These are phyloP conservation scores for Oreochromis grahami DNA, from an alignment of 2,797 vertebrate genomes.

Conservation along the genomic window DNA sequence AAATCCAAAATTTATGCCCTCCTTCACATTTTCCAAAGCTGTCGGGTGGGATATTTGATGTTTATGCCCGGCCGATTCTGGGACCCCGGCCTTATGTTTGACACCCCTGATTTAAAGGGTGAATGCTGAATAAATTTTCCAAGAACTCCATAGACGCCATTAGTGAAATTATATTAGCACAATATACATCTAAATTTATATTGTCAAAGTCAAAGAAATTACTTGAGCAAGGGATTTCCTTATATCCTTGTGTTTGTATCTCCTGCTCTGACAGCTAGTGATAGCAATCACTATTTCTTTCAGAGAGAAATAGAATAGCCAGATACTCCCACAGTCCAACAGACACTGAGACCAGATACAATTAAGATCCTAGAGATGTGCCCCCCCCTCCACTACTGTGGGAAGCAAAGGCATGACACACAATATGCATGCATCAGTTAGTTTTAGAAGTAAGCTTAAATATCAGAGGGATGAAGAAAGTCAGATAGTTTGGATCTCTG, in stretches of 20 bases:
- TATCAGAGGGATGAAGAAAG: constrained; percentile 8
- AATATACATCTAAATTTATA: not conserved
- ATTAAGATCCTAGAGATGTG: not conserved
- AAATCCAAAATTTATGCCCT: not conserved
- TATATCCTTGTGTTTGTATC: constrained; percentile 12
- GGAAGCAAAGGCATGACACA: not conserved
- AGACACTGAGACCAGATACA: not conserved
- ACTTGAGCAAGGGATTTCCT: not conserved
- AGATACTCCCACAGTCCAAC: constrained; percentile 4
- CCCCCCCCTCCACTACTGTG: not conserved
- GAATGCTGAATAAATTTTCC: not conserved
- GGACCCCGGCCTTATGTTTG: not conserved
- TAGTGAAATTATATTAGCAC: not conserved
- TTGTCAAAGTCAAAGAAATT: not conserved
- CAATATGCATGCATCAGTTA: not conserved
- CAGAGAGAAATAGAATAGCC: not conserved
- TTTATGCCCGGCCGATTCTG: not conserved
- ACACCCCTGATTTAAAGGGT: not conserved
- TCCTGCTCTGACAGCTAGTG: constrained; percentile 17
- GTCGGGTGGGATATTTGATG: not conserved
- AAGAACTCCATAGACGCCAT: not conserved
- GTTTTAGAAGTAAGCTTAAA: constrained; percentile 1
- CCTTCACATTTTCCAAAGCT: not conserved
- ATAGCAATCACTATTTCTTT: constrained; percentile 20
- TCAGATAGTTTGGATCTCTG: constrained; percentile 15